These are phyloP conservation scores for Ichneumoninae sp. DNA, from an alignment of 2,888 invertebrate species.

Conservation along the genomic window DNA sequence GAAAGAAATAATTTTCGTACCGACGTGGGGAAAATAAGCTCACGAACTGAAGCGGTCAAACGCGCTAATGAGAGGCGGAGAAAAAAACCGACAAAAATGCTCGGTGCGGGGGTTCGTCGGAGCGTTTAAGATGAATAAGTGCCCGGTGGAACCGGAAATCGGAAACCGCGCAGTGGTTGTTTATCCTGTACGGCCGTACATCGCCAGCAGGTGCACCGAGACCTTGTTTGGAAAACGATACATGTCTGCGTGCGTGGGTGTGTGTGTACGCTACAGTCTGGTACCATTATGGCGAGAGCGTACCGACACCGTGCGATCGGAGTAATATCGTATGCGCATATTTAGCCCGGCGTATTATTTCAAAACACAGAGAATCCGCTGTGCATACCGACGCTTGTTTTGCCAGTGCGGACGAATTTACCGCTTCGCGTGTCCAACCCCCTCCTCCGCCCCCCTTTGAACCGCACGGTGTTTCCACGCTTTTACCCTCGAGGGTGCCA, in stretches of 20 bases:
- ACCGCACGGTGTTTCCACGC: constrained; percentile 36
- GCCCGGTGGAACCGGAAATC: constrained; percentile 70
- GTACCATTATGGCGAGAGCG: constrained; percentile 34
- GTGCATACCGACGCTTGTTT: constrained; percentile 71
- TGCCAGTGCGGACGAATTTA: constrained; percentile 71
- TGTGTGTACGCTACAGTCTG: constrained; percentile 36
- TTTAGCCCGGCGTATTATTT: constrained; percentile 77
- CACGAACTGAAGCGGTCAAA: background rate
- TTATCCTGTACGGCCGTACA: constrained; percentile 10
- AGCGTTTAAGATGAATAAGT: constrained; percentile 71
- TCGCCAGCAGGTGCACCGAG: constrained; percentile 65
- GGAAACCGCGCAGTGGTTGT: constrained; percentile 60
- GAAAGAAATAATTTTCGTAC: background rate
- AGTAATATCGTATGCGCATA: constrained; percentile 78
- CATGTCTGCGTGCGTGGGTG: constrained; percentile 48
- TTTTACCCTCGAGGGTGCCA: constrained; percentile 33
- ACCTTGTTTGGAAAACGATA: constrained; percentile 73
- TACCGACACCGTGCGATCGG: constrained; percentile 65
- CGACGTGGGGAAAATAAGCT: background rate
- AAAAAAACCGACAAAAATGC: constrained; percentile 63
- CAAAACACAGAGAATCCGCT: constrained; percentile 73
- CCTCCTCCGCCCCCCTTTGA: constrained; percentile 58
- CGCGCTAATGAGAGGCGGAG: constrained; percentile 46
- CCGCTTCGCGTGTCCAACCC: constrained; percentile 68
- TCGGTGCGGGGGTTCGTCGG: constrained; percentile 63